A percentile compares a stretch with the other conserved stretches of the same genome.
Evolutionary conservation across 23 tunicate species (phyloP).

Genomic region (Corella eumyota): DNA sequence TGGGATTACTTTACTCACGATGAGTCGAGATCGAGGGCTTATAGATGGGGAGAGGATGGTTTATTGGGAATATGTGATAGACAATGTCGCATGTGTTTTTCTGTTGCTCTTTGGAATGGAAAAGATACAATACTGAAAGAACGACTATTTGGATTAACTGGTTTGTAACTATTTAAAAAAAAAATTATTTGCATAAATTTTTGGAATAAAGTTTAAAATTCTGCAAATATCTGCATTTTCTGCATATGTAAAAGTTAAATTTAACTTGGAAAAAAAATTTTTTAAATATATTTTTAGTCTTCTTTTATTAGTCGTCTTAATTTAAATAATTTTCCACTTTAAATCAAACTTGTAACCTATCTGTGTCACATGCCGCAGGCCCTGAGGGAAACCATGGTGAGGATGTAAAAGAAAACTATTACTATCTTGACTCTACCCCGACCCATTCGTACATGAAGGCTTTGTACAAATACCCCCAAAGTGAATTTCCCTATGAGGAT

Average conservation of each 20-base stretch:
- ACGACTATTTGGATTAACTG: constrained; percentile 82
- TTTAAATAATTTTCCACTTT: no score
- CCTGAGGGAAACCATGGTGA: constrained; percentile 96
- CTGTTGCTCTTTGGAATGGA: constrained; percentile 90
- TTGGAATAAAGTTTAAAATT: not conserved
- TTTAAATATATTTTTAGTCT: no score
- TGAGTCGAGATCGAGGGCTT: constrained; percentile 71
- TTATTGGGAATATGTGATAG: constrained; percentile 78
- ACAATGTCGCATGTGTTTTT: constrained; percentile 77
- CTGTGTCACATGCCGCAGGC: no score
- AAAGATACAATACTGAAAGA: constrained; percentile 79
- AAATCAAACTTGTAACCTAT: no score
- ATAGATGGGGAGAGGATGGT: constrained; percentile 97
- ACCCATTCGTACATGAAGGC: constrained; percentile 91
- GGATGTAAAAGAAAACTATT: constrained; percentile 91
- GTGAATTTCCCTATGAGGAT: constrained; percentile 44
- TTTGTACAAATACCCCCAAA: constrained; percentile 78
- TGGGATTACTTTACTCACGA: constrained; percentile 82
- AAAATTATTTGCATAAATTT: not conserved
- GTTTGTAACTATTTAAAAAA: no score
- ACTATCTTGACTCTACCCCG: constrained; percentile 83
- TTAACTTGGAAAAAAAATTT: no score
- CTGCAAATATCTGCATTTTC: not conserved
- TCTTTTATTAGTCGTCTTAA: no score
- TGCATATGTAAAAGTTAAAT: not conserved